Evolutionary conservation across 1,140 invertebrate genomes (phyloP).

Genomic region (Tetramorium simillimum): DNA sequence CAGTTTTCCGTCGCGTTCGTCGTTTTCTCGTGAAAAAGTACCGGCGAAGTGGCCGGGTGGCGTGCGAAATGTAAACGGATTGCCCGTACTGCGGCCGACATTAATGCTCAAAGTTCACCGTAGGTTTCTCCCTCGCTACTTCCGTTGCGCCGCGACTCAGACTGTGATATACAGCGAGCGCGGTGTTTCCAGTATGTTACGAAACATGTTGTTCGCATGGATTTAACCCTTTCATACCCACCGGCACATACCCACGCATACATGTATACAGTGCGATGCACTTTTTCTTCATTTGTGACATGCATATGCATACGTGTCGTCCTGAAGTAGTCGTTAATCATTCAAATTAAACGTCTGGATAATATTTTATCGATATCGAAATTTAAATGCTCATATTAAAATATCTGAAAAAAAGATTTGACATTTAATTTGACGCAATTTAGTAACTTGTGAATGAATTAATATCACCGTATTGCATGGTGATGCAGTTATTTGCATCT

Average conservation of each 20-base stretch:
- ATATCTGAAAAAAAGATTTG: not conserved
- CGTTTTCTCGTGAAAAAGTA: conserved; percentile 35
- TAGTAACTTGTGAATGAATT: not conserved
- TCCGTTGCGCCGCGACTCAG: conserved; percentile 24
- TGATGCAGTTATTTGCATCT: conserved; percentile 19
- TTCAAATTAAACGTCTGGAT: not conserved
- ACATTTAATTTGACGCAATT: conserved; percentile 7
- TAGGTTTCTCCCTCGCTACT: conserved; percentile 42
- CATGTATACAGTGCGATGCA: not conserved
- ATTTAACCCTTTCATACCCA: conserved; percentile 46
- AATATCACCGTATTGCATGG: not conserved
- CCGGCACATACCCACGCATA: not conserved
- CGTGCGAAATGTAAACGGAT: conserved; percentile 65
- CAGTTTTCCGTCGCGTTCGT: conserved; percentile 41
- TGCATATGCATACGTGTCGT: conserved; percentile 1
- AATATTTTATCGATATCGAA: not conserved
- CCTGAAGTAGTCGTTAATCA: conserved; percentile 11
- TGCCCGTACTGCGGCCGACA: conserved; percentile 57
- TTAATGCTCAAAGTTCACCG: conserved; percentile 65
- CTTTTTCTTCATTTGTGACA: conserved; percentile 39
- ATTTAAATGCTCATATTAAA: not conserved
- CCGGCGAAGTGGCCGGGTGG: conserved; percentile 53
- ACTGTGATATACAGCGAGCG: conserved; percentile 43
- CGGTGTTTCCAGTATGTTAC: conserved; percentile 35
- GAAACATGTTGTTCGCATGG: conserved; percentile 39